Conservation (phyloP, 2,113 vertebrate genomes). For the Mirza zaza region DNA sequence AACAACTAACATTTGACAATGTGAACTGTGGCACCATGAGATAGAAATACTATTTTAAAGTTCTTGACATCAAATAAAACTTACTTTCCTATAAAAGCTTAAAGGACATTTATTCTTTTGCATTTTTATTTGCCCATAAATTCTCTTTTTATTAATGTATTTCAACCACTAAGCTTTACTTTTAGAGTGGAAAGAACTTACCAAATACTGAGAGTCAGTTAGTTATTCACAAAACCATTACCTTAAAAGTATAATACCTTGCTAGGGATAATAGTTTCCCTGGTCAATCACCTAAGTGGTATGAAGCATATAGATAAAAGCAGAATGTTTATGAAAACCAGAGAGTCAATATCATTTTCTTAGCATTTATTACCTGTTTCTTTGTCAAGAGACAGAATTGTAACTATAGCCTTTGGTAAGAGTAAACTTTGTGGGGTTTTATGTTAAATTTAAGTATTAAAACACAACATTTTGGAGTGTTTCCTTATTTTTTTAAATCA, state of each 20-base stretch:
- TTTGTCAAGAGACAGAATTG: not conserved
- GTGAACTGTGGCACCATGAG: not conserved
- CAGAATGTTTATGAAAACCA: not conserved
- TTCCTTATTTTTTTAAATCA: not conserved
- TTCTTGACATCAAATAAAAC: no score
- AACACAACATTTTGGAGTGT: not conserved
- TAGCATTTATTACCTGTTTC: not conserved
- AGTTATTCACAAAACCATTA: not conserved
- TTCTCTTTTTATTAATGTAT: not conserved
- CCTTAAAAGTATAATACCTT: not conserved
- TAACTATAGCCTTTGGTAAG: not conserved
- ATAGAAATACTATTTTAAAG: constrained; percentile 48
- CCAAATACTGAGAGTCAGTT: not conserved
- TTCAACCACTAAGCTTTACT: not conserved
- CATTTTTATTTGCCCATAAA: constrained; percentile 38
- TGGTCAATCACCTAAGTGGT: not conserved
- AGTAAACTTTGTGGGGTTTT: not conserved
- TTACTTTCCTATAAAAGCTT: not conserved
- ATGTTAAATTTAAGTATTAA: not conserved
- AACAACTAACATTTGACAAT: not conserved
- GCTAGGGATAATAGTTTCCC: not conserved
- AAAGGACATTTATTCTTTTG: not conserved
- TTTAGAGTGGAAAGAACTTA: not conserved
- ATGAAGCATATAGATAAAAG: constrained; percentile 15
- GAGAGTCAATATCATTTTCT: not conserved